Evolutionary conservation across 2,888 invertebrate genomes (phyloP).

Genomic region (Watsonalla cultraria): DNA sequence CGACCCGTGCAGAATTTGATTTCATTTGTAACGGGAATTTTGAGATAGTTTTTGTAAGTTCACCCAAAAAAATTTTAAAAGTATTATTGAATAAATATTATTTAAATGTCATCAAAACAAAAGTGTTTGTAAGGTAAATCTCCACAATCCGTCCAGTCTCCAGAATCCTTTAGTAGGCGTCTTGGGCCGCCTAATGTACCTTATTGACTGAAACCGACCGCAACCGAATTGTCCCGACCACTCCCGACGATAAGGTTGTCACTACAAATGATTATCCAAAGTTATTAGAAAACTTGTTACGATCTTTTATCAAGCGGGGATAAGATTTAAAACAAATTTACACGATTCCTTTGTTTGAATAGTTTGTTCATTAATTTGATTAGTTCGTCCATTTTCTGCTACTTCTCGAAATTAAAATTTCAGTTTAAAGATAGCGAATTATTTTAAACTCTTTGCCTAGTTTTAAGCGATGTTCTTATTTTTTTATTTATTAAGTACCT

Average conservation of each 20-base stretch:
- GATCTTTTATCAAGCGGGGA: constrained; percentile 17
- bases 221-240: constrained; percentile 47
- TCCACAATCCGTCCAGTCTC: constrained; percentile 26
- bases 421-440: constrained; percentile 16
- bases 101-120: no score
- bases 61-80: no score
- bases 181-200: constrained; percentile 72
- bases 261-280: constrained; percentile 43
- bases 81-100: no score
- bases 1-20: constrained; percentile 41
- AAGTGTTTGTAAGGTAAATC: constrained; percentile 14
- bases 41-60: no score
- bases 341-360: constrained; percentile 43
- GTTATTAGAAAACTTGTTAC: constrained; percentile 47
- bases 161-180: constrained; percentile 47
- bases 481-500: no score
- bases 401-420: no score
- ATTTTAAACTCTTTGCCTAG: no score
- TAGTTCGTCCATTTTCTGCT: no score
- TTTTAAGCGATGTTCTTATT: no score
- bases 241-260: constrained; percentile 48
- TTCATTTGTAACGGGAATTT: constrained; percentile 31
- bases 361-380: constrained; percentile 34
- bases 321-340: constrained; percentile 4
- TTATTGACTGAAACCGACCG: constrained; percentile 64